Evolutionary conservation across 2,888 invertebrate species (phyloP).

Genomic region (Hybos culiciformis): DNA sequence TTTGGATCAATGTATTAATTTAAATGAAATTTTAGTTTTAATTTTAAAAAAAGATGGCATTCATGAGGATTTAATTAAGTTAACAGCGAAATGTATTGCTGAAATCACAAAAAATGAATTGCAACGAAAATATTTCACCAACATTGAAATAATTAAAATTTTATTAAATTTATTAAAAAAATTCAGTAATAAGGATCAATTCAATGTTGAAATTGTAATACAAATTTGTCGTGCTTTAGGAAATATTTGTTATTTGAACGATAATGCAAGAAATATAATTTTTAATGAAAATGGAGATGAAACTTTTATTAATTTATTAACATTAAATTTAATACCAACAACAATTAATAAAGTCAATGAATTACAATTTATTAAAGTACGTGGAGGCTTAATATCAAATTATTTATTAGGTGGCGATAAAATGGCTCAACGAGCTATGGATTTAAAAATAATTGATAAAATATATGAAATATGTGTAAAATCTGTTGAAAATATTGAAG

Average conservation of each 20-base stretch:
- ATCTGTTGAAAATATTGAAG: slow-evolving; percentile 36
- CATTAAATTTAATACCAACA: slow-evolving; percentile 25
- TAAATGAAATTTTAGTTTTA: slow-evolving; percentile 28
- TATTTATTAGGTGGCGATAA: slow-evolving; percentile 60
- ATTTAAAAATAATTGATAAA: slow-evolving; percentile 41
- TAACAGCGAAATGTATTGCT: slow-evolving; percentile 58
- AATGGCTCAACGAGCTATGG: slow-evolving; percentile 45
- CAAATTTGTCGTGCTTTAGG: slow-evolving; percentile 74
- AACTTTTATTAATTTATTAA: slow-evolving; percentile 36
- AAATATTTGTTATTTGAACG: slow-evolving; percentile 81
- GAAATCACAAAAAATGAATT: slow-evolving; percentile 67
- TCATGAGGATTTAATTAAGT: slow-evolving; percentile 38
- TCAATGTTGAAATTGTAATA: slow-evolving; percentile 42
- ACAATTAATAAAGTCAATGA: background rate
- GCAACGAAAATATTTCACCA: slow-evolving; percentile 57
- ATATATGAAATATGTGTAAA: slow-evolving; percentile 39
- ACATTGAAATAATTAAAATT: slow-evolving; percentile 43
- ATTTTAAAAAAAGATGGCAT: slow-evolving; percentile 32
- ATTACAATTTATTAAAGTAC: slow-evolving; percentile 45
- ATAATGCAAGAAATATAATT: slow-evolving; percentile 47
- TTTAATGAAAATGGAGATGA: slow-evolving; percentile 39
- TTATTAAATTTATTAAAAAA: slow-evolving; percentile 42
- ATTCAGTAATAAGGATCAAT: slow-evolving; percentile 20
- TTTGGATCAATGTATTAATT: slow-evolving; percentile 31
- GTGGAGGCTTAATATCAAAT: slow-evolving; percentile 67